Evolutionary conservation across 1,140 invertebrate species (phyloP), one percentile per base, ranked within the genome.

Genomic region (Galendromus occidentalis): DNA sequence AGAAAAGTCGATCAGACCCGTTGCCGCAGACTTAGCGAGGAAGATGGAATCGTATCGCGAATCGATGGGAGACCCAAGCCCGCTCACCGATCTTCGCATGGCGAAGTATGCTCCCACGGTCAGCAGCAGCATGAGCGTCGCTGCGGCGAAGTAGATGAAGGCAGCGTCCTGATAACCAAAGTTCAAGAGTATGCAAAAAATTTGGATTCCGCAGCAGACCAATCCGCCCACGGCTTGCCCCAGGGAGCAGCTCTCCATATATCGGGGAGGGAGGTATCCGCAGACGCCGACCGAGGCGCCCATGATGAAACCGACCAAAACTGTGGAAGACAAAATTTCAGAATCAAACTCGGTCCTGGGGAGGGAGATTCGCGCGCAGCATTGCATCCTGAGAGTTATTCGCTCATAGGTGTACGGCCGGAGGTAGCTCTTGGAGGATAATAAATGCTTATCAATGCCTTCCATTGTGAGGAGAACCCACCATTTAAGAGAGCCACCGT

Each of bases 401-500:
- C n/a, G n/a, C n/a, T n/a, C n/a, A n/a, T n/a, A n/a, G n/a, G n/a
- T 17, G 30, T 64, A 25, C 44, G 29, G 41, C 51, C n/a, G n/a
- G n/a, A n/a, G n/a, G n/a, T n/a, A n/a, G n/a, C n/a, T n/a, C n/a
- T n/a, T n/a, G n/a, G n/a, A n/a, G n/a, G n/a, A n/a, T n/a, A n/a
- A n/a, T n/a, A n/a, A n/a, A n/a, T n/a, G n/a, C n/a, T n/a, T n/a
- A n/a, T n/a, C n/a, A n/a, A n/a, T n/a, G n/a, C n/a, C n/a, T n/a
- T 47, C 42, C 63, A 66, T 71, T 39, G 20, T 64, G 47, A 22
- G 12, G 25, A 47, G 64, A 64, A 80, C 81, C 78, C 76, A 91
- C 88, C 82, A 76, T 89, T 92, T 66, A 91, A 82, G 45, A 91
- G 67, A 29, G 88, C 84, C 33, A 91, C 85, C 9, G 82, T 83